A percentile compares a stretch with the other conserved stretches of the same genome.
These are phyloP conservation scores for Opisthograptis luteolata DNA, from an alignment of 2,888 invertebrate species.

Conservation along the genomic window DNA sequence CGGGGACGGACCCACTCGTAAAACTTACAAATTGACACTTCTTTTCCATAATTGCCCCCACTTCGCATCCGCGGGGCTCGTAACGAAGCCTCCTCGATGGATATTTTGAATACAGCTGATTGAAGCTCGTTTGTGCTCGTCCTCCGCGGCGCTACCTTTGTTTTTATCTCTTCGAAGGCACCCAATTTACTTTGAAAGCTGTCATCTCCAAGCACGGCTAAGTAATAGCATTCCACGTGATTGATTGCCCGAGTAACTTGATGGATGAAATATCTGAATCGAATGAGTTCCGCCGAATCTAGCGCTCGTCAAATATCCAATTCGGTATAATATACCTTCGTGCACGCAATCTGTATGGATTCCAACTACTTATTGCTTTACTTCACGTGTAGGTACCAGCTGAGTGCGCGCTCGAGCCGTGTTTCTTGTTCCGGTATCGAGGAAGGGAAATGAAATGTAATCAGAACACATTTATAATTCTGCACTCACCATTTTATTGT, in stretches of 20 bases:
- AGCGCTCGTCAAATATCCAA: neutral
- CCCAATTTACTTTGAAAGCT: slow-evolving; percentile 11
- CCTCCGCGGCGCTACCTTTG: slow-evolving; percentile 2
- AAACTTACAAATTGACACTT: slow-evolving; percentile 22
- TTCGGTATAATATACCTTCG: neutral
- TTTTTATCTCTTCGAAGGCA: slow-evolving; percentile 6
- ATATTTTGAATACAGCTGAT: slow-evolving; percentile 15
- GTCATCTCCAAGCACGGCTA: slow-evolving; percentile 4
- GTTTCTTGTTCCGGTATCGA: neutral
- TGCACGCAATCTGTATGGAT: neutral
- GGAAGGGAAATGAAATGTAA: neutral
- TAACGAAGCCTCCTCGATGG: slow-evolving; percentile 1
- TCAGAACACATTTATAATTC: too few relatives aligned
- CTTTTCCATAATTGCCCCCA: slow-evolving; percentile 19
- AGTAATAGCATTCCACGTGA: slow-evolving; percentile 12
- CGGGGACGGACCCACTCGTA: neutral
- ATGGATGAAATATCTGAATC: slow-evolving; percentile 11
- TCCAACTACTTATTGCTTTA: neutral
- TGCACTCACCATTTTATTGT: too few relatives aligned
- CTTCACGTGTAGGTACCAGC: neutral
- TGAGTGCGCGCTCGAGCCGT: neutral
- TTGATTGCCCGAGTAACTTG: slow-evolving; percentile 4
- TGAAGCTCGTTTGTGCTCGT: slow-evolving; percentile 2
- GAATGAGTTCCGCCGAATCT: neutral
- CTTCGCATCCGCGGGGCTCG: neutral